Percentiles rank a stretch among this genome's conserved stretches.
These are phyloP conservation scores for Macroglossus sobrinus DNA, from an alignment of 2,113 vertebrate species.

Conservation along the genomic window DNA sequence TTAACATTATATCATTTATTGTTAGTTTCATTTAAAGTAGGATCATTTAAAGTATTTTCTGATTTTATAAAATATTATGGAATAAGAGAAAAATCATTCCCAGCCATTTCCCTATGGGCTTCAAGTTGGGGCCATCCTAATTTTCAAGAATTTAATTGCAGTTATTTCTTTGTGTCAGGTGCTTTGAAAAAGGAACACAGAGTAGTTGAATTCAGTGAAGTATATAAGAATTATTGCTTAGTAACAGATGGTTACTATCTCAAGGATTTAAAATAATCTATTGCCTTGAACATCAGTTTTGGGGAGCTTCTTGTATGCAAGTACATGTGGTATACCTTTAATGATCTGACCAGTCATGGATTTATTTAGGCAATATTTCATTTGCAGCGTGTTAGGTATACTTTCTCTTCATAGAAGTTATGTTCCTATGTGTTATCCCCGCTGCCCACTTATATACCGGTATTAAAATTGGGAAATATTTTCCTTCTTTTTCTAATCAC, in stretches of 20 bases:
- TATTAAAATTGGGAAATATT: neutral
- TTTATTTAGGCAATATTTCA: neutral
- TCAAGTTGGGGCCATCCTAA: neutral
- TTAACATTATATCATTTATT: neutral
- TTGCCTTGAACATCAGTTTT: neutral
- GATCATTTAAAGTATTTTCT: neutral
- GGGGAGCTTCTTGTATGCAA: rapidly evolving
- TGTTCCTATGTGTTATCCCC: neutral
- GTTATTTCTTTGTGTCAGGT: neutral
- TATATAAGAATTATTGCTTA: neutral
- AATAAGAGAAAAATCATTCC: neutral
- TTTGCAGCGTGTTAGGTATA: neutral
- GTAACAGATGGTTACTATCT: neutral
- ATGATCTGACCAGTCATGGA: neutral
- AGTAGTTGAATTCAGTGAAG: neutral
- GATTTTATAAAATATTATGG: neutral
- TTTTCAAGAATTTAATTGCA: neutral
- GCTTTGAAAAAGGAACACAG: neutral
- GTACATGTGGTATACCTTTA: neutral
- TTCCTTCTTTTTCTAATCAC: neutral
- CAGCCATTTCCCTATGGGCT: neutral
- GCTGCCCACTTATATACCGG: neutral
- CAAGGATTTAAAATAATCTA: neutral
- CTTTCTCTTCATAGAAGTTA: neutral
- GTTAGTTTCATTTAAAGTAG: neutral